Conservation (phyloP, 2,797 vertebrate species). For the Mus spretus region DNA sequence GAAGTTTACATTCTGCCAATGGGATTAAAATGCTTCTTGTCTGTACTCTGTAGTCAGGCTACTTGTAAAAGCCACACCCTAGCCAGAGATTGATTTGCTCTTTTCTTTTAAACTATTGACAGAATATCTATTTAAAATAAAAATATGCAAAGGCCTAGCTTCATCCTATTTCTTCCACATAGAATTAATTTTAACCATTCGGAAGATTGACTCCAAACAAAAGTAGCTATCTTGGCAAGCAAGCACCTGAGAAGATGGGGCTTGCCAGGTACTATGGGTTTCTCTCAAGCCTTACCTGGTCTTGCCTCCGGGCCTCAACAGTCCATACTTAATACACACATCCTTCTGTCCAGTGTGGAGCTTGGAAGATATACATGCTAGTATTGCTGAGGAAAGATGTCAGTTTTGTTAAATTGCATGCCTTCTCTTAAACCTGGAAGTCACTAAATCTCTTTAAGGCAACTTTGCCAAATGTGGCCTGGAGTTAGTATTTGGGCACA, state of each 20-base stretch:
- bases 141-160: not conserved
- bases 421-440: not conserved
- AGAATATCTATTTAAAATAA: constrained; percentile 26
- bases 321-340: not conserved
- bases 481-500: not conserved
- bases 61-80: not conserved
- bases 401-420: not conserved
- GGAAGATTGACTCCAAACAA: not conserved
- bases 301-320: not conserved
- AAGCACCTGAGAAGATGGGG: not conserved
- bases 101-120: not conserved
- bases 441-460: not conserved
- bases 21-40: not conserved
- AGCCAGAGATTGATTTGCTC: not conserved
- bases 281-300: not conserved
- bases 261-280: not conserved
- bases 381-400: constrained; percentile 8
- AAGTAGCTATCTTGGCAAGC: not conserved
- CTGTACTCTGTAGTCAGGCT: not conserved
- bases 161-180: not conserved
- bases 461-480: not conserved
- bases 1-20: not conserved
- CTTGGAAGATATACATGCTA: constrained; percentile 7
- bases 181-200: not conserved
- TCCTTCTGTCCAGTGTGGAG: not conserved